A percentile compares a stretch with the other conserved stretches of the same genome.
phyloP scores from a whole-genome alignment of 64 coral and sea anemone genomes.

The Pachyseris speciosa region DNA sequence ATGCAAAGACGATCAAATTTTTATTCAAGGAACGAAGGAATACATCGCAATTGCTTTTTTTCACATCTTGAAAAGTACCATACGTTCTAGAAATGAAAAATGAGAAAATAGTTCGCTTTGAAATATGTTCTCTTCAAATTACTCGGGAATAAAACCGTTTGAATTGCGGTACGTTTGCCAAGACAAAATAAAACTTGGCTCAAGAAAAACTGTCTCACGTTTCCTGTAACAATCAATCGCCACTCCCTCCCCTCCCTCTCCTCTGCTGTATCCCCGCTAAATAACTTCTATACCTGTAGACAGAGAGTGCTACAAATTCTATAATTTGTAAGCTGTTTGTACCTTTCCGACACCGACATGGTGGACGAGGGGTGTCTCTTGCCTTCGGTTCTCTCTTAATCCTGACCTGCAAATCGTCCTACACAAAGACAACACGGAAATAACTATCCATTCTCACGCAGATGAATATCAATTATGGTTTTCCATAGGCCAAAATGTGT shows the following conservation, averaged over 20 bases:
- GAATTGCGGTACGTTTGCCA: not conserved
- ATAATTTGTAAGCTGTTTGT: not conserved
- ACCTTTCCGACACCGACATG: slow-evolving; percentile 31
- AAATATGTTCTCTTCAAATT: not conserved
- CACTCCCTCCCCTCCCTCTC: not conserved
- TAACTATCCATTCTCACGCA: not conserved
- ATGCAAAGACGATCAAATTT: not conserved
- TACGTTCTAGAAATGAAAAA: not conserved
- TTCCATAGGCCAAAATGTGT: not conserved
- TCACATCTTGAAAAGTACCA: not conserved
- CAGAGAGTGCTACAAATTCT: not conserved
- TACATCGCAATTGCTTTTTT: too few relatives aligned
- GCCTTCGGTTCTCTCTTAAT: not conserved
- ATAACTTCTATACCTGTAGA: not conserved
- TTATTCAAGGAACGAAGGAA: too few relatives aligned
- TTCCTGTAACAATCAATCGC: not conserved
- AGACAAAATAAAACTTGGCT: not conserved
- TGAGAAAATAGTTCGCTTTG: not conserved
- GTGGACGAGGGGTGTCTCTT: not conserved
- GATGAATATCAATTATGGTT: not conserved
- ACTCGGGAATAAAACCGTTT: not conserved
- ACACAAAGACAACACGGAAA: slow-evolving; percentile 19
- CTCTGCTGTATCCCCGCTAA: not conserved
- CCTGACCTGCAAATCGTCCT: slow-evolving; percentile 2
- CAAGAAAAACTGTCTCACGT: not conserved